These are phyloP conservation scores for Asarcornis scutulata DNA, from an alignment of 2,113 vertebrate genomes.

Conservation along the genomic window DNA sequence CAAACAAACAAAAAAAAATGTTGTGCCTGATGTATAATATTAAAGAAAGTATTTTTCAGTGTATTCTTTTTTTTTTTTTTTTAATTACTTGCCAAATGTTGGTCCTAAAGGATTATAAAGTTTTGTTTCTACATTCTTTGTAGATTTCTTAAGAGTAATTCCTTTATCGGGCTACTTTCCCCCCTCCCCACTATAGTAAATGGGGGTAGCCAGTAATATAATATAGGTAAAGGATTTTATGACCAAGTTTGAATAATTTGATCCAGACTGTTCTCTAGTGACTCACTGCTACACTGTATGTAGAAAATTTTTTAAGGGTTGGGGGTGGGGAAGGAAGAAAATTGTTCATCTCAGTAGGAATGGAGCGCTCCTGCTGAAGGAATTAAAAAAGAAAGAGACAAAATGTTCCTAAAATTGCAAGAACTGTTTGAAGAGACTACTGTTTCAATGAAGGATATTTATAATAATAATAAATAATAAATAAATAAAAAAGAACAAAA, in stretches of 20 bases:
- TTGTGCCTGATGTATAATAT: conserved; percentile 86
- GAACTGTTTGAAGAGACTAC: conserved; percentile 76
- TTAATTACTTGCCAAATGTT: conserved; percentile 85
- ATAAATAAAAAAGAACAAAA: not conserved
- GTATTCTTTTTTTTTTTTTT: conserved; percentile 77
- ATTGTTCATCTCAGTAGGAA: conserved; percentile 66
- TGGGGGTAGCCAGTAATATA: conserved; percentile 73
- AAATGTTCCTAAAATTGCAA: conserved; percentile 66
- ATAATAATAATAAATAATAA: conserved; percentile 66
- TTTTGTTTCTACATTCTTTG: conserved; percentile 77
- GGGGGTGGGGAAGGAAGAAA: conserved; percentile 54
- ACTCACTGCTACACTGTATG: conserved; percentile 71
- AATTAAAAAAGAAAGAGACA: conserved; percentile 49
- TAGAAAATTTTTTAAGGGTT: conserved; percentile 67
- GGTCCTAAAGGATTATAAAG: conserved; percentile 77
- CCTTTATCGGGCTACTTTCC: conserved; percentile 61
- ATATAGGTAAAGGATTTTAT: conserved; percentile 69
- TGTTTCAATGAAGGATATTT: conserved; percentile 83
- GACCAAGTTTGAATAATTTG: conserved; percentile 70
- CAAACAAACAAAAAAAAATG: conserved; percentile 67
- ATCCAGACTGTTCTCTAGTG: conserved; percentile 71
- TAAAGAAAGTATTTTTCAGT: conserved; percentile 88
- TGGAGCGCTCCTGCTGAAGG: conserved; percentile 59
- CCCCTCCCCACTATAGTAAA: conserved; percentile 56
- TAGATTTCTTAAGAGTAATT: conserved; percentile 75